These are phyloP conservation scores for Crossaster papposus DNA, from an alignment of 53 echinoderm and acorn worm genomes.

Conservation along the genomic window DNA sequence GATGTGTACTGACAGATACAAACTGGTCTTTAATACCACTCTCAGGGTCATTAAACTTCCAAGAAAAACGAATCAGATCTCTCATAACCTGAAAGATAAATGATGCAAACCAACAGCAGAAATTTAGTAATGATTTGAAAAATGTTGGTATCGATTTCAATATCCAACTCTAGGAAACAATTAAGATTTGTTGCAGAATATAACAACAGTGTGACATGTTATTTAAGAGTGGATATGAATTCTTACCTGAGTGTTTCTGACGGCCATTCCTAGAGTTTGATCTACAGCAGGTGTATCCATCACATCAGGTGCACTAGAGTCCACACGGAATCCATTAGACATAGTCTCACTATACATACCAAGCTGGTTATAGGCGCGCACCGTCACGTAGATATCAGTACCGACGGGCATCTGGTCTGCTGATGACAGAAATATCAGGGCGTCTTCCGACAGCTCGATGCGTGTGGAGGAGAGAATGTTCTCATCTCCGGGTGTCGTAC, in stretches of 20 bases:
- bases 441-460: conserved; percentile 51
- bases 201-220: too few species aligned
- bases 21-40: conserved; percentile 59
- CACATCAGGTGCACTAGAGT: conserved; percentile 51
- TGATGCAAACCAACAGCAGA: neutral
- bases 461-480: conserved; percentile 51
- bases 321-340: conserved; percentile 68
- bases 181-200: too few species aligned
- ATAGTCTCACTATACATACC: conserved; percentile 57
- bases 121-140: too few species aligned
- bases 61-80: conserved; percentile 43
- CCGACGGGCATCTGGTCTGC: conserved; percentile 21
- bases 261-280: conserved; percentile 19
- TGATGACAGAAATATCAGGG: conserved; percentile 25
- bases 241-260: conserved; percentile 56
- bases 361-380: conserved; percentile 60
- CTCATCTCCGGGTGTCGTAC: conserved; percentile 47
- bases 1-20: conserved; percentile 48
- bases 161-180: too few species aligned
- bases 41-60: conserved; percentile 62
- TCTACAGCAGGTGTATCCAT: conserved; percentile 13
- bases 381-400: conserved; percentile 55
- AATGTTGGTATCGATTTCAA: too few species aligned
- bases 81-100: conserved; percentile 37
- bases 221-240: neutral